phyloP scores from a whole-genome alignment of 2,888 invertebrate species.

The Gonocerus acuteangulatus region DNA sequence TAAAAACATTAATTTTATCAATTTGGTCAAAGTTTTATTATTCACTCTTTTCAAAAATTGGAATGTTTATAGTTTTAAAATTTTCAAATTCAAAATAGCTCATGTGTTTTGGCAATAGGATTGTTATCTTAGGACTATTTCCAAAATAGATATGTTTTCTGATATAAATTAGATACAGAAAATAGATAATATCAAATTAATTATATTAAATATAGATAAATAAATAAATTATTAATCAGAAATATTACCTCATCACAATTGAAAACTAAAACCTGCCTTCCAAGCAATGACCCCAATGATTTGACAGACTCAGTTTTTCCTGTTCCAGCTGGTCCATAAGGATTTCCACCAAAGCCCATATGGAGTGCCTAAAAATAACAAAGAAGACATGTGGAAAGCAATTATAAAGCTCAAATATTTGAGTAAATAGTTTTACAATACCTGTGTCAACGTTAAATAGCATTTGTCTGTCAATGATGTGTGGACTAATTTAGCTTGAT shows the following conservation, averaged over 20 bases:
- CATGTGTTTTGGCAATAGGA: too few relatives aligned
- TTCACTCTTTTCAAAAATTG: too few relatives aligned
- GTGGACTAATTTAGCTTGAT: constrained; percentile 86
- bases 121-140: too few relatives aligned
- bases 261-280: constrained; percentile 88
- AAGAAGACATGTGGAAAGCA: not conserved
- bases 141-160: too few relatives aligned
- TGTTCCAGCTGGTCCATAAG: constrained; percentile 97
- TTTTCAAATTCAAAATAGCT: too few relatives aligned
- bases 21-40: too few relatives aligned
- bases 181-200: too few relatives aligned
- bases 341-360: constrained; percentile 95
- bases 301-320: constrained; percentile 99
- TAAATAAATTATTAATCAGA: too few relatives aligned
- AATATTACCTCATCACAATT: constrained; percentile 84
- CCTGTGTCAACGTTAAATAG: constrained; percentile 91
- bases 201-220: too few relatives aligned
- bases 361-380: constrained; percentile 64
- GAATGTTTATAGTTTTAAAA: too few relatives aligned
- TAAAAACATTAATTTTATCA: too few relatives aligned
- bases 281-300: constrained; percentile 81
- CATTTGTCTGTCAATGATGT: constrained; percentile 96
- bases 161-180: too few relatives aligned
- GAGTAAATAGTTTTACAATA: constrained; percentile 40
- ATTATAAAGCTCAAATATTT: not conserved